phyloP scores from a whole-genome alignment of 1,140 invertebrate species.

The Drosophila bocki region DNA sequence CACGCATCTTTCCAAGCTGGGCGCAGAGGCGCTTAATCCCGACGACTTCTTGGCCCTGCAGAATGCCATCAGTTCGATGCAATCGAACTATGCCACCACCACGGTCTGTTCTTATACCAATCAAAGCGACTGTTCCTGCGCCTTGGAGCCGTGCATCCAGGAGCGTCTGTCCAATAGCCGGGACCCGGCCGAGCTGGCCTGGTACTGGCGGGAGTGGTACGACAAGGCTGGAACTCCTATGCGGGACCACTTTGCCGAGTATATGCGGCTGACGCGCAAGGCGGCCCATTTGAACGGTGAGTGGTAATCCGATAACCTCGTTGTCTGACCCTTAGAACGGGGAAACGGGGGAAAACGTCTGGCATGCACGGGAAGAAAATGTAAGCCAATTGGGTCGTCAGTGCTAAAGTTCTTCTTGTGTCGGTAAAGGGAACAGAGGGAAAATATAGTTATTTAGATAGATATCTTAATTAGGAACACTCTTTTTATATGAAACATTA shows the following conservation, averaged over 20 bases:
- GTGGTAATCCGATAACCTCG: slow-evolving; percentile 55
- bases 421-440: background rate
- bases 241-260: slow-evolving; percentile 89
- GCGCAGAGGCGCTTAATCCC: slow-evolving; percentile 46
- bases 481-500: background rate
- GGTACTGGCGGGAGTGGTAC: slow-evolving; percentile 92
- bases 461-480: too few relatives aligned
- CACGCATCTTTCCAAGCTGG: slow-evolving; percentile 58
- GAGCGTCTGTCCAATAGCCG: slow-evolving; percentile 88
- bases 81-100: slow-evolving; percentile 91
- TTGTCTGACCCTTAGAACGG: slow-evolving; percentile 5
- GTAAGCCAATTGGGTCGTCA: background rate
- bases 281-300: slow-evolving; percentile 92
- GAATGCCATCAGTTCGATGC: slow-evolving; percentile 90
- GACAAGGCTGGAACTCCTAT: slow-evolving; percentile 90
- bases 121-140: slow-evolving; percentile 90
- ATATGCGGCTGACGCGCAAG: slow-evolving; percentile 91
- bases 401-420: background rate
- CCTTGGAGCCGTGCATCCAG: slow-evolving; percentile 92
- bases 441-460: too few relatives aligned
- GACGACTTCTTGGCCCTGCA: slow-evolving; percentile 86
- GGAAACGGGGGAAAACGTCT: slow-evolving; percentile 5
- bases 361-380: slow-evolving; percentile 4
- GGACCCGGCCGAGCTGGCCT: slow-evolving; percentile 90
- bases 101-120: slow-evolving; percentile 91